phyloP scores from a whole-genome alignment of 2,888 invertebrate species.

The Acrobasis suavella region DNA sequence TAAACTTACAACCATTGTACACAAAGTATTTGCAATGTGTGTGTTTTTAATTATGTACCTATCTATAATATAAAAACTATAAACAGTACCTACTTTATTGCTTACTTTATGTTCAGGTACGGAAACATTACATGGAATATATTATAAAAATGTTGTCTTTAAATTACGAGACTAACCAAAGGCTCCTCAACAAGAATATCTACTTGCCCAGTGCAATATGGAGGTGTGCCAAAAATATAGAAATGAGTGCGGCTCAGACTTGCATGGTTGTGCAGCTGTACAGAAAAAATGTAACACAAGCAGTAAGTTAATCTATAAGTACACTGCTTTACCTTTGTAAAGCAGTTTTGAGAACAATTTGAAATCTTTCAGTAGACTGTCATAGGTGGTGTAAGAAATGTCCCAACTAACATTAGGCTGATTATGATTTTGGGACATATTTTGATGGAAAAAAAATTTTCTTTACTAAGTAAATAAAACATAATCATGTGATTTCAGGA shows the following conservation, averaged over 20 bases:
- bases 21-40: too few relatives aligned
- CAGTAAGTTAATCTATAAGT: conserved; percentile 46
- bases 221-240: conserved; percentile 73
- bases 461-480: too few relatives aligned
- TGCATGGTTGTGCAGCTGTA: conserved; percentile 75
- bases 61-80: too few relatives aligned
- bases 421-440: too few relatives aligned
- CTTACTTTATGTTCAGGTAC: conserved; percentile 54
- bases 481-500: too few relatives aligned
- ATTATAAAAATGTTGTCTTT: conserved; percentile 63
- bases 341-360: too few relatives aligned
- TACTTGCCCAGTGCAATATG: conserved; percentile 74
- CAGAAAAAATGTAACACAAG: conserved; percentile 59
- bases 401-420: too few relatives aligned
- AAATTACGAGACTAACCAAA: conserved; percentile 72
- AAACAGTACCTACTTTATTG: background rate
- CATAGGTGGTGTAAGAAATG: too few relatives aligned
- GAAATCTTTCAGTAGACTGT: too few relatives aligned
- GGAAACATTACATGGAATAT: conserved; percentile 75
- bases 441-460: too few relatives aligned
- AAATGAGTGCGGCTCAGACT: conserved; percentile 66
- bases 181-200: conserved; percentile 63
- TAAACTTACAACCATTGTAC: background rate
- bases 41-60: too few relatives aligned
- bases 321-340: too few relatives aligned